phyloP scores from a whole-genome alignment of 2,797 vertebrate species.

The Novumbra hubbsi region DNA sequence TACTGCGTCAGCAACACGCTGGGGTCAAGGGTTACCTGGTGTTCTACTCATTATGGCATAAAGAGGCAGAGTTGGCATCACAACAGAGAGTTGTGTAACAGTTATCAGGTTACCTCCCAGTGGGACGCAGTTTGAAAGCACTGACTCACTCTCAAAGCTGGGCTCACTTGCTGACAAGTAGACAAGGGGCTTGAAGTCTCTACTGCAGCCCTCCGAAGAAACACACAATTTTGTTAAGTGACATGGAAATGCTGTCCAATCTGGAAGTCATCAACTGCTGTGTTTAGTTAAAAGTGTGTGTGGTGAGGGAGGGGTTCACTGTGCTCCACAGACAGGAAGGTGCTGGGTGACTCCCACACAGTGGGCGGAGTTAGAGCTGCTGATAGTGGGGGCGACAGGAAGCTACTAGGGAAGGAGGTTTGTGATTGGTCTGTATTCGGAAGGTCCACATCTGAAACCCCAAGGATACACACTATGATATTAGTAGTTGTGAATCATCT shows the following conservation, averaged over 20 bases:
- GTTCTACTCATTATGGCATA: slow-evolving; percentile 8
- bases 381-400: not conserved
- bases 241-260: slow-evolving; percentile 45
- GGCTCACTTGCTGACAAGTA: slow-evolving; percentile 13
- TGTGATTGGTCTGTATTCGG: not conserved
- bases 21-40: slow-evolving; percentile 19
- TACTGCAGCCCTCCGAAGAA: slow-evolving; percentile 27
- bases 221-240: slow-evolving; percentile 45
- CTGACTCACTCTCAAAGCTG: not conserved
- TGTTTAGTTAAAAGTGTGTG: slow-evolving; percentile 50
- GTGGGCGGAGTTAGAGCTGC: not conserved
- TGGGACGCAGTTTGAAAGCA: not conserved
- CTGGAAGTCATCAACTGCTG: slow-evolving; percentile 66
- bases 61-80: not conserved
- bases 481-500: slow-evolving; percentile 54
- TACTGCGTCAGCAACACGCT: not conserved
- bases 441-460: not conserved
- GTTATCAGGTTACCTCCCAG: slow-evolving; percentile 15
- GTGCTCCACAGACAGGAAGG: slow-evolving; percentile 42
- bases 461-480: slow-evolving; percentile 13
- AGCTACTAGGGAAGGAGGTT: not conserved
- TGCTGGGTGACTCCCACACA: slow-evolving; percentile 29
- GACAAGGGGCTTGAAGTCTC: not conserved
- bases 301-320: slow-evolving; percentile 37
- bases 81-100: slow-evolving; percentile 10